Evolutionary conservation across 2,888 invertebrate genomes (phyloP), one percentile per base, ranked within the genome.

Genomic region (Eristalis tenax): DNA sequence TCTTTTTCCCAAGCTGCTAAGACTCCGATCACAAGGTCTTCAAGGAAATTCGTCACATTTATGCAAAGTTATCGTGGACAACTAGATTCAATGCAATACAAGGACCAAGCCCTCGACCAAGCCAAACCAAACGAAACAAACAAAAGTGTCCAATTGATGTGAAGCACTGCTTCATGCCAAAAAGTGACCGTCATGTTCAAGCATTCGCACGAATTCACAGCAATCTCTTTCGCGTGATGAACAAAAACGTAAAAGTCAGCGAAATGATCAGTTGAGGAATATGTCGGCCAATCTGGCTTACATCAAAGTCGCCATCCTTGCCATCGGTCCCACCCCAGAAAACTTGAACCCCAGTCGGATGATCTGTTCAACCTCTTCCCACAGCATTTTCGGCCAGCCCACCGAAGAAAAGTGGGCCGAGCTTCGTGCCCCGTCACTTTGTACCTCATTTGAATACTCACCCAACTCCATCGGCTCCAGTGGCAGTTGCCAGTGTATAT

Each of bases 381-480:
- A 35, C 13, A 26, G 18, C 28, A 11, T 23, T 18, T 26, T 50
- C 0, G 23, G 23, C 59, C 66, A 66, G 13, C 68, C 43, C 64
- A 65, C 70, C 61, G 32, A 32, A 32, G 32, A n/a, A 43, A 86
- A 82, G 77, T 73, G 85, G 85, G 82, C 77, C 32, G 85, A 77
- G 74, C 82, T 18, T 73, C 75, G 68, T 57, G 35, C 35, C 71
- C 43, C 63, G 35, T 57, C 80, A 76, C 40, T 74, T 71, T 63
- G 74, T 43, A 64, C 56, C 74, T 78, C 77, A 84, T 88, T 84
- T 84, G 76, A 88, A 84, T 88, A 83, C 80, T 64, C 56, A 23
- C 75, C 64, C 61, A 18, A 69, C 83, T 38, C 26, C 61, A 68
- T 57, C 22, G 57, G 23, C 10, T n/a, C 43, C 18, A 4, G 43